Conservation (phyloP, 1,140 invertebrate species). For the Helicoverpa zea region DNA sequence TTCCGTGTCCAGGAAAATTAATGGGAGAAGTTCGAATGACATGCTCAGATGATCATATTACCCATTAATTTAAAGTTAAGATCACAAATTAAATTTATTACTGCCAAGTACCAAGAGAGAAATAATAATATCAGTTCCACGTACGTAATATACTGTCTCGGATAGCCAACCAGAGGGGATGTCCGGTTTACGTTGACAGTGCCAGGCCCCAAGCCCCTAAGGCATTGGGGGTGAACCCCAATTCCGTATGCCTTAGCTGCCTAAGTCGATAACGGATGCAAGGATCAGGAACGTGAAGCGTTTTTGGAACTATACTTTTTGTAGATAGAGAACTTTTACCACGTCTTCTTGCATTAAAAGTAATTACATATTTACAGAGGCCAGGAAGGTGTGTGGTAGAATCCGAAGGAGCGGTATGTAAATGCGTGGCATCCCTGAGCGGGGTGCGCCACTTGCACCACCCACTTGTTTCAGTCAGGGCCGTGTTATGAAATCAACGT, state of each 20-base stretch:
- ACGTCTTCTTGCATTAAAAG: no score
- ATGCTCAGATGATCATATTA: no score
- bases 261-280: constrained; percentile 37
- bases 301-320: constrained; percentile 21
- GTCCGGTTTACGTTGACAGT: constrained; percentile 15
- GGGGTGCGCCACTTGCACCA: constrained; percentile 78
- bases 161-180: no score
- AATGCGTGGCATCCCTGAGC: constrained; percentile 63
- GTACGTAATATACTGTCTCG: no score
- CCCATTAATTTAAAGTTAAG: no score
- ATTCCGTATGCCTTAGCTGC: constrained; percentile 32
- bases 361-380: constrained; percentile 6
- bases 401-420: background rate
- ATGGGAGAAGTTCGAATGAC: no score
- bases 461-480: constrained; percentile 82
- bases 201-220: constrained; percentile 4
- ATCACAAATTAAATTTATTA: no score
- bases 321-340: no score
- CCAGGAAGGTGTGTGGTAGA: background rate
- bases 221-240: constrained; percentile 28
- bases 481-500: constrained; percentile 86
- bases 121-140: no score
- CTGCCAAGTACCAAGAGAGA: no score
- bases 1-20: no score
- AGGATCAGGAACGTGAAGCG: constrained; percentile 2